A percentile compares a stretch with the other conserved stretches of the same genome.
These are phyloP conservation scores for Microctenopoma stevenorrisi DNA, from an alignment of 2,797 vertebrate species.

Conservation along the genomic window DNA sequence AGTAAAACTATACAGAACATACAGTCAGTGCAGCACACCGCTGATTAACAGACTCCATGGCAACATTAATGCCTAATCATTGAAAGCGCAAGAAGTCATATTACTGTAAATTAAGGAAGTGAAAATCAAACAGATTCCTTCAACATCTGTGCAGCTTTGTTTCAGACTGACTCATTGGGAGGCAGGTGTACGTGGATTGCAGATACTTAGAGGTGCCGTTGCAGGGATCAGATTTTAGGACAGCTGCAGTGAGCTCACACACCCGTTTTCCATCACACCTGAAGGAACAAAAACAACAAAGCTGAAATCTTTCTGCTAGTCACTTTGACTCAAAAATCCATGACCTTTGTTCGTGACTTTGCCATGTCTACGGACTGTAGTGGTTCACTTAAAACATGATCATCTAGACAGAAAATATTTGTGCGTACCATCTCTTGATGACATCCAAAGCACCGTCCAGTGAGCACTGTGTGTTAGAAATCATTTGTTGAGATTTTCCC, in stretches of 20 bases:
- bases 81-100: background rate
- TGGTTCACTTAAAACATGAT: background rate
- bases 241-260: conserved; percentile 47
- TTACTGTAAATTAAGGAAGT: too few species aligned
- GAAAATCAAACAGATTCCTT: too few species aligned
- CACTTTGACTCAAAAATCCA: too few species aligned
- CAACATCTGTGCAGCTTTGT: background rate
- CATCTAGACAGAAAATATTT: too few species aligned
- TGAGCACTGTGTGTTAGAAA: conserved; percentile 38
- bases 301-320: too few species aligned
- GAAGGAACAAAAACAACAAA: conserved; percentile 1
- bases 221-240: conserved; percentile 54
- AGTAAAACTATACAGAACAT: too few species aligned
- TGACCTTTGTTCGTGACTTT: too few species aligned
- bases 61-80: background rate
- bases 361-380: too few species aligned
- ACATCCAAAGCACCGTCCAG: rapidly evolving
- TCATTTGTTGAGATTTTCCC: background rate
- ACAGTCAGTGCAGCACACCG: too few species aligned
- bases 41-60: too few species aligned
- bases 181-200: conserved; percentile 64
- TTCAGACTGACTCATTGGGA: conserved; percentile 57
- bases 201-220: conserved; percentile 49
- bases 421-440: conserved; percentile 40
- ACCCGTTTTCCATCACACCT: conserved; percentile 66